A percentile compares a stretch with the other conserved stretches of the same genome.
Evolutionary conservation across 2,888 invertebrate genomes (phyloP).

Genomic region (Caenorhabditis sp.): DNA sequence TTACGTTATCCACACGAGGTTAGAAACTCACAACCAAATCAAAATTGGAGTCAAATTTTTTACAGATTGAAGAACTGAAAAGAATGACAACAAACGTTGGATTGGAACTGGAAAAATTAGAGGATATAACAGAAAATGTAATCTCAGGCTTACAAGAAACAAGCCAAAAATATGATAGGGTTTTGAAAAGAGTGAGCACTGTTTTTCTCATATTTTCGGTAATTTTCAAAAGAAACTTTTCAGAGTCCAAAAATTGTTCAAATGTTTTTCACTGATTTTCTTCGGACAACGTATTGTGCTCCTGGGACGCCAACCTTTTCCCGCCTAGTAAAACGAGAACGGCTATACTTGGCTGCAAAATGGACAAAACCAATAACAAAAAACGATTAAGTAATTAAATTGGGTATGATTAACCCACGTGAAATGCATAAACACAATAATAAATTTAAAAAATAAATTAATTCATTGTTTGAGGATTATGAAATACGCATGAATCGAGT

Average conservation of each 20-base stretch:
- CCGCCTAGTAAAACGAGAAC: conserved; percentile 30
- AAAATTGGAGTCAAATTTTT: not conserved
- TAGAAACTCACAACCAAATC: not conserved
- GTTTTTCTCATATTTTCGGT: not conserved
- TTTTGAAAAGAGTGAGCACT: conserved; percentile 45
- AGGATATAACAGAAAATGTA: conserved; percentile 50
- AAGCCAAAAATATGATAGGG: conserved; percentile 49
- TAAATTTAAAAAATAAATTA: conserved; percentile 32
- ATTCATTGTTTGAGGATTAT: conserved; percentile 17
- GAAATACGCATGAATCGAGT: conserved; percentile 14
- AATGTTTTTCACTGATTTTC: conserved; percentile 41
- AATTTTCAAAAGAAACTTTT: too few species aligned
- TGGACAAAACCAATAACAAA: conserved; percentile 38
- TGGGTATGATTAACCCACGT: not conserved
- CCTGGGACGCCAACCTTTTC: conserved; percentile 59
- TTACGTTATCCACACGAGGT: conserved; percentile 52
- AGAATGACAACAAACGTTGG: conserved; percentile 30
- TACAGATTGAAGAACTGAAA: conserved; percentile 19
- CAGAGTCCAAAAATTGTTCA: conserved; percentile 57
- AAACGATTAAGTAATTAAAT: not conserved
- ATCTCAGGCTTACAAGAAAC: conserved; percentile 51
- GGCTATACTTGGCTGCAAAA: conserved; percentile 39
- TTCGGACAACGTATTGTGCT: conserved; percentile 61
- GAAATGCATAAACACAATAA: too few species aligned
- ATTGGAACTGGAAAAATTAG: conserved; percentile 32